These are phyloP conservation scores for Chrysocyon brachyurus DNA, from an alignment of 2,797 vertebrate genomes.

Conservation along the genomic window DNA sequence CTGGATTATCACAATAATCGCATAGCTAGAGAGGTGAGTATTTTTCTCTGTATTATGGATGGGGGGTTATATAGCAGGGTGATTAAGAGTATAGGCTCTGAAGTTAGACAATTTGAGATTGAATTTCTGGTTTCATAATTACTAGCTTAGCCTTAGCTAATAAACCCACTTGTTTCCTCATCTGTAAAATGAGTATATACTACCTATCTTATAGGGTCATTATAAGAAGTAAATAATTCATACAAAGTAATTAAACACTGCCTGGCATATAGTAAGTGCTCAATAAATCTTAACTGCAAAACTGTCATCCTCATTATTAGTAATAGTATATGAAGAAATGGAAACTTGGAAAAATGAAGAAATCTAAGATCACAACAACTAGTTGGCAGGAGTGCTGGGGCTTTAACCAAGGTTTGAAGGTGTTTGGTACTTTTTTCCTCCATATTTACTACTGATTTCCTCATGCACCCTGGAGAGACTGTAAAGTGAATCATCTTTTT, in stretches of 20 bases:
- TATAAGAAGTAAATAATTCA: constrained; percentile 43
- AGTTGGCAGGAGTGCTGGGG: neutral
- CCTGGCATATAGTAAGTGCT: neutral
- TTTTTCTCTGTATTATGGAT: neutral
- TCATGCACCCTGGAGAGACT: neutral
- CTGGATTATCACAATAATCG: neutral
- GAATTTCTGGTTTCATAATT: constrained; percentile 28
- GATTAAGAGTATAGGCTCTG: neutral
- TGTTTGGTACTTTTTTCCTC: neutral
- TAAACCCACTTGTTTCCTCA: neutral
- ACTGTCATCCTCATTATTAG: neutral
- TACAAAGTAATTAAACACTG: neutral
- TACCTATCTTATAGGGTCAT: neutral
- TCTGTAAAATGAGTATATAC: neutral
- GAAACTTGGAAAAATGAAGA: constrained; percentile 3
- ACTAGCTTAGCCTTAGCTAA: constrained; percentile 11
- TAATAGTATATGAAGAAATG: constrained; percentile 14
- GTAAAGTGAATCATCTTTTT: neutral
- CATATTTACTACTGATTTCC: neutral
- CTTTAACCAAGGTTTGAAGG: neutral
- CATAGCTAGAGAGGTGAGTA: neutral
- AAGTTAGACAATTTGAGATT: neutral
- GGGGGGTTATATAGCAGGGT: neutral
- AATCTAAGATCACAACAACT: neutral
- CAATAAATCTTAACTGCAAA: constrained; percentile 6